phyloP scores from a whole-genome alignment of 2,888 invertebrate genomes.

The Xanthia icteritia region DNA sequence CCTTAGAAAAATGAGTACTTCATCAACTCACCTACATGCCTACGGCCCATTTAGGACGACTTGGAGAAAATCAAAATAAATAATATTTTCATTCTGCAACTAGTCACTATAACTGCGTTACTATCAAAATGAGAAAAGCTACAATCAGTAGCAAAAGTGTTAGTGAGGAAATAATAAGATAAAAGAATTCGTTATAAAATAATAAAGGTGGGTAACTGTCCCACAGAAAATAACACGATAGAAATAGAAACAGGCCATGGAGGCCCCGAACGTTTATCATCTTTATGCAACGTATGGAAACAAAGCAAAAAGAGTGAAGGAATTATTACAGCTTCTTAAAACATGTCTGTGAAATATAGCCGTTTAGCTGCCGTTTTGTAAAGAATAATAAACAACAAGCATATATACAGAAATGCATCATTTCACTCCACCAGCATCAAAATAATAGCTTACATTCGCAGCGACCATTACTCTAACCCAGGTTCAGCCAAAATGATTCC shows the following conservation, averaged over 20 bases:
- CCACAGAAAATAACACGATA: slow-evolving; percentile 15
- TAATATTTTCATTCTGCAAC: too few species aligned
- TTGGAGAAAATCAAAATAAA: too few species aligned
- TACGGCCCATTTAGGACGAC: too few species aligned
- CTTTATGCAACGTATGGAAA: not conserved
- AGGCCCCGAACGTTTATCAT: not conserved
- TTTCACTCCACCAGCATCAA: slow-evolving; percentile 40
- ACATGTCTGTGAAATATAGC: slow-evolving; percentile 10
- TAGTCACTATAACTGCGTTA: too few species aligned
- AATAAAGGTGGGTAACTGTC: too few species aligned
- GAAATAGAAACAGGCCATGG: not conserved
- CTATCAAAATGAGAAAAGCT: not conserved
- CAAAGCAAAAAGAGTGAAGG: not conserved
- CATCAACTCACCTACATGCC: too few species aligned
- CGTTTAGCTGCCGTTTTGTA: not conserved
- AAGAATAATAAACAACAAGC: slow-evolving; percentile 31
- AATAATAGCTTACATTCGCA: slow-evolving; percentile 58
- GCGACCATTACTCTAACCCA: slow-evolving; percentile 56
- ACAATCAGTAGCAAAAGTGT: not conserved
- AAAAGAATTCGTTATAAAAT: too few species aligned
- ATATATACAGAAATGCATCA: slow-evolving; percentile 37
- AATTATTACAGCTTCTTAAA: slow-evolving; percentile 20
- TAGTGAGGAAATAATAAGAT: too few species aligned
- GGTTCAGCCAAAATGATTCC: slow-evolving; percentile 69
- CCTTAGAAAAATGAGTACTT: not conserved